Evolutionary conservation across 2,113 vertebrate species (phyloP).

Genomic region (Dicentrarchus labrax): DNA sequence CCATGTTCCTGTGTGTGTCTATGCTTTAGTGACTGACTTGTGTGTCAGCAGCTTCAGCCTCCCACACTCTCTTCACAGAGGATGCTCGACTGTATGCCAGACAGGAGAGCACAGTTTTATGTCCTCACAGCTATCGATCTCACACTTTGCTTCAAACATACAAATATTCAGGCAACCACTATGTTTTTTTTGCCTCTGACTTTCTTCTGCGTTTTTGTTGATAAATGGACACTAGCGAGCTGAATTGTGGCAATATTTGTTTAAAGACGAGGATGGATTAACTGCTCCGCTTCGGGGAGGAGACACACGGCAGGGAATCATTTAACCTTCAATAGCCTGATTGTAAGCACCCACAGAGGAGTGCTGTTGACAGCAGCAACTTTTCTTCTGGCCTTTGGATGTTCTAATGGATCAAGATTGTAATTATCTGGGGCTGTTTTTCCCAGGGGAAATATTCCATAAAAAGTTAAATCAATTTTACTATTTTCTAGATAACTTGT

Average conservation of each 20-base stretch:
- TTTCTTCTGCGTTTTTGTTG: not conserved
- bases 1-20: slow-evolving; percentile 60
- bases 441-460: slow-evolving; percentile 5
- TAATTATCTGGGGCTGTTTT: slow-evolving; percentile 26
- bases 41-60: slow-evolving; percentile 75
- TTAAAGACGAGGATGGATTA: slow-evolving; percentile 57
- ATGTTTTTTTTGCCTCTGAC: slow-evolving; percentile 11
- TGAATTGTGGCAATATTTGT: slow-evolving; percentile 28
- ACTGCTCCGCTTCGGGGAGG: not conserved
- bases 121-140: slow-evolving; percentile 58
- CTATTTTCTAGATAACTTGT: slow-evolving; percentile 11
- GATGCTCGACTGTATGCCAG: slow-evolving; percentile 75
- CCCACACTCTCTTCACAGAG: slow-evolving; percentile 74
- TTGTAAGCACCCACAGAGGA: slow-evolving; percentile 46
- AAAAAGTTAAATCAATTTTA: not conserved
- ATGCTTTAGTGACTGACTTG: slow-evolving; percentile 73
- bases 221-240: not conserved
- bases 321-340: slow-evolving; percentile 50
- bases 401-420: slow-evolving; percentile 36
- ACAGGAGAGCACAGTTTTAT: slow-evolving; percentile 66
- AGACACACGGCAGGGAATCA: slow-evolving; percentile 37
- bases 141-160: slow-evolving; percentile 32
- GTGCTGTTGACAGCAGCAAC: slow-evolving; percentile 14
- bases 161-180: slow-evolving; percentile 1
- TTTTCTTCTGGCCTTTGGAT: slow-evolving; percentile 33